Evolutionary conservation across 2,113 vertebrate genomes (phyloP).

Genomic region (Oncorhynchus keta): DNA sequence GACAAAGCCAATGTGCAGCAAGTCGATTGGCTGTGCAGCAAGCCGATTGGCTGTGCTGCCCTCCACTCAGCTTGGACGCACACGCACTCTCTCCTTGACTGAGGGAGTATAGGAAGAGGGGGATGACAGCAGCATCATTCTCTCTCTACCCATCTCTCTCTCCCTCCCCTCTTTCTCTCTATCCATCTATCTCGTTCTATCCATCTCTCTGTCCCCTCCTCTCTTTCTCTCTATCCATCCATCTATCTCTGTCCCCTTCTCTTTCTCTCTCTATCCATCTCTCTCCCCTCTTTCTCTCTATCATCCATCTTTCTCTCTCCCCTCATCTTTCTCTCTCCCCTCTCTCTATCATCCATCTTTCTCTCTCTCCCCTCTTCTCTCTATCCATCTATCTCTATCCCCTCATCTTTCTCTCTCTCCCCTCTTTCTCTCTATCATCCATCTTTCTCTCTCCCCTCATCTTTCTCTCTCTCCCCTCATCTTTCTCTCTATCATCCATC

Average conservation of each 20-base stretch:
- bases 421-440: too few species aligned
- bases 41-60: slow-evolving; percentile 58
- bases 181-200: not conserved
- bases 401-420: too few species aligned
- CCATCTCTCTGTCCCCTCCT: not conserved
- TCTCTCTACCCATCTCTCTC: not conserved
- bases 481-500: too few species aligned
- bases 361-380: too few species aligned
- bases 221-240: not conserved
- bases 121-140: not conserved
- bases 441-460: not conserved
- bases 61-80: slow-evolving; percentile 62
- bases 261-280: not conserved
- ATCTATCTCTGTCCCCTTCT: too few species aligned
- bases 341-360: slow-evolving; percentile 15
- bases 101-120: slow-evolving; percentile 15
- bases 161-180: slow-evolving; percentile 6
- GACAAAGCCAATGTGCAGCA: slow-evolving; percentile 57
- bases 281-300: too few species aligned
- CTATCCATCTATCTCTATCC: not conserved
- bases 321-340: too few species aligned
- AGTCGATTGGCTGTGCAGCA: slow-evolving; percentile 58
- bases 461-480: not conserved
- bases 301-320: too few species aligned
- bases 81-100: slow-evolving; percentile 43